Evolutionary conservation across 2,113 vertebrate genomes (phyloP).

Genomic region (Glaucidium brasilianum): DNA sequence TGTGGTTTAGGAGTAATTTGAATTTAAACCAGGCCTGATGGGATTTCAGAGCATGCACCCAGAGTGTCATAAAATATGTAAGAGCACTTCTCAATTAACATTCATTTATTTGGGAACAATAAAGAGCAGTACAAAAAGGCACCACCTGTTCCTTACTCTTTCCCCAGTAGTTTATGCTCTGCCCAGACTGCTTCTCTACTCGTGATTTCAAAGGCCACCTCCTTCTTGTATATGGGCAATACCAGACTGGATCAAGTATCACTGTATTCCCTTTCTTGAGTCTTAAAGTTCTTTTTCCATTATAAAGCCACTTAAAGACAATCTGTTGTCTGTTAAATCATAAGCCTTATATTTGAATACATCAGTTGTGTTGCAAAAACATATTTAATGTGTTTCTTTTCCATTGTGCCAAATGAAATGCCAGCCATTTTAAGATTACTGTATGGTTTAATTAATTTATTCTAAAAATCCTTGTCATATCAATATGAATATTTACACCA

Average conservation of each 20-base stretch:
- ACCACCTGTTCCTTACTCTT: constrained; percentile 46
- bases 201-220: background rate
- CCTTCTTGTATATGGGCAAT: background rate
- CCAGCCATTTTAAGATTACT: background rate
- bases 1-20: constrained; percentile 67
- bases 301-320: background rate
- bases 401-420: background rate
- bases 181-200: background rate
- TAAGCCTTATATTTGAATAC: constrained; percentile 6
- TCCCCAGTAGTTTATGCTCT: background rate
- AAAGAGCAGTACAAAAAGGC: constrained; percentile 58
- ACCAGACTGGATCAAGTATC: background rate
- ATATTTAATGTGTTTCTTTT: background rate
- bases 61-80: constrained; percentile 69
- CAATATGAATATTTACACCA: background rate
- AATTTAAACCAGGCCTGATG: constrained; percentile 67
- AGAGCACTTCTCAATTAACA: constrained; percentile 69
- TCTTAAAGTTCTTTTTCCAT: background rate
- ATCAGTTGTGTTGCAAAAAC: background rate
- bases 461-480: background rate
- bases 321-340: constrained; percentile 2
- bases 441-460: background rate
- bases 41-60: constrained; percentile 62
- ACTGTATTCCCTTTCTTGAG: background rate
- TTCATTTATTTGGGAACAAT: constrained; percentile 70